These are phyloP conservation scores for Balearica regulorum DNA, from an alignment of 2,797 vertebrate genomes.

Conservation along the genomic window DNA sequence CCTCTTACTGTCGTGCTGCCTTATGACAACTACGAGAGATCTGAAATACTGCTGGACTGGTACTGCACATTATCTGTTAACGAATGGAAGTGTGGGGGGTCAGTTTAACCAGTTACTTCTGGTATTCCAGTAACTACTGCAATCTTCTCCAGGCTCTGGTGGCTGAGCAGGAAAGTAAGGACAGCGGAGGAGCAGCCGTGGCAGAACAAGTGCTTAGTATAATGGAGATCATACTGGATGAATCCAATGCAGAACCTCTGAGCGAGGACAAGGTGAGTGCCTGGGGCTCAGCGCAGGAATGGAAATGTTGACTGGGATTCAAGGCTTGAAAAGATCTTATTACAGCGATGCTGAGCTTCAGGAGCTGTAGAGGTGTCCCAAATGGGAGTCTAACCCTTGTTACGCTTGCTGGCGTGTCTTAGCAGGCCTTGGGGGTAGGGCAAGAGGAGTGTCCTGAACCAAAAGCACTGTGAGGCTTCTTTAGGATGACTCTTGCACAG, in stretches of 20 bases:
- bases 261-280: constrained; percentile 92
- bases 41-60: background rate
- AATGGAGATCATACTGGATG: constrained; percentile 98
- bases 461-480: background rate
- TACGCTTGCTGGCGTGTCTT: background rate
- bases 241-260: constrained; percentile 94
- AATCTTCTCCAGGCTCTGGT: constrained; percentile 84
- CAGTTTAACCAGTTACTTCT: background rate
- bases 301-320: background rate
- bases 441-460: background rate
- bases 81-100: background rate
- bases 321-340: background rate
- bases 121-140: background rate
- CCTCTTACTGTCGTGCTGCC: background rate
- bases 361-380: background rate
- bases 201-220: constrained; percentile 98
- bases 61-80: background rate
- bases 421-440: constrained; percentile 12
- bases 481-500: background rate
- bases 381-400: background rate
- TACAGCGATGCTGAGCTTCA: background rate
- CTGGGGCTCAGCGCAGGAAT: background rate
- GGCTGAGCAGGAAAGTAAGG: constrained; percentile 97
- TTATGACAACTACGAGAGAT: background rate
- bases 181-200: constrained; percentile 94